Conservation (phyloP, 2,888 invertebrate species). For the Laothoe populi region DNA sequence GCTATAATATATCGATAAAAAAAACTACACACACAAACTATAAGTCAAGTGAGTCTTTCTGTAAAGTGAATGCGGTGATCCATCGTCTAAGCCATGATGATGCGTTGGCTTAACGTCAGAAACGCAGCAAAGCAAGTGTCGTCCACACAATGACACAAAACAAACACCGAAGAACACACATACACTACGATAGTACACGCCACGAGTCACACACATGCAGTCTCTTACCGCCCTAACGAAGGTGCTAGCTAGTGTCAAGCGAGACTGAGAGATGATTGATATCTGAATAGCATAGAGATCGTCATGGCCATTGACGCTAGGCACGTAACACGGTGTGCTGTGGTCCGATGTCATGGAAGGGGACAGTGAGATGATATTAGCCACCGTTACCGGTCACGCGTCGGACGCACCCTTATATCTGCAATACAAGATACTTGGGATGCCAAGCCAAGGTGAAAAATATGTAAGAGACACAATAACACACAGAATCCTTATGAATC, state of each 20-base stretch:
- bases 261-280: conserved; percentile 33
- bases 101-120: conserved; percentile 13
- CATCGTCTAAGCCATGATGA: conserved; percentile 21
- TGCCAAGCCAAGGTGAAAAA: conserved; percentile 73
- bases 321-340: conserved; percentile 57
- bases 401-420: conserved; percentile 71
- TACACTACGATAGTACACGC: conserved; percentile 49
- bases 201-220: conserved; percentile 73
- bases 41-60: conserved; percentile 26
- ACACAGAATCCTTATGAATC: conserved; percentile 52
- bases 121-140: conserved; percentile 19
- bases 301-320: conserved; percentile 75
- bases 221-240: conserved; percentile 38
- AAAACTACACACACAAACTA: conserved; percentile 29
- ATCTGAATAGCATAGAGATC: conserved; percentile 24
- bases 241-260: conserved; percentile 41
- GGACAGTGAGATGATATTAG: conserved; percentile 58
- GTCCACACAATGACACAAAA: conserved; percentile 24
- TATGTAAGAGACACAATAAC: conserved; percentile 49
- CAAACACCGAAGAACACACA: conserved; percentile 29
- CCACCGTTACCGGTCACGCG: conserved; percentile 47
- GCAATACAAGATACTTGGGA: conserved; percentile 79
- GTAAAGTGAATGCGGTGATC: conserved; percentile 24
- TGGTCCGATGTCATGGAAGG: conserved; percentile 62
- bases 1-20: conserved; percentile 14